These are phyloP conservation scores for Apocheima hispidaria DNA, from an alignment of 2,888 invertebrate species.

Conservation along the genomic window DNA sequence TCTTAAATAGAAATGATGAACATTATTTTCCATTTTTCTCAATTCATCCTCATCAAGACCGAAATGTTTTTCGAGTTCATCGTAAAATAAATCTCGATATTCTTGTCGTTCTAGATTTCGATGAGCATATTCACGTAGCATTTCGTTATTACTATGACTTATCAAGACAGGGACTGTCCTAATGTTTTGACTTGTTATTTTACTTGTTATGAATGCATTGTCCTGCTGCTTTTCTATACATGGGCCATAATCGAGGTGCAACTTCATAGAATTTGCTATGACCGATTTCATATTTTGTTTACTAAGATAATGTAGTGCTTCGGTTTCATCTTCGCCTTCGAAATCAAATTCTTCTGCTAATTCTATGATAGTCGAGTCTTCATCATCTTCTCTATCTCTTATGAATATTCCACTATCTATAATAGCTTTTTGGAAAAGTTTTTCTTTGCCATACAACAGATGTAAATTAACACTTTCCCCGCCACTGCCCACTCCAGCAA, in stretches of 20 bases:
- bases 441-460: slow-evolving; percentile 34
- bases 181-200: slow-evolving; percentile 13
- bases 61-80: slow-evolving; percentile 38
- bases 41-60: slow-evolving; percentile 37
- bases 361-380: slow-evolving; percentile 21
- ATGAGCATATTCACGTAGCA: slow-evolving; percentile 23
- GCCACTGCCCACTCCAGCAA: slow-evolving; percentile 48
- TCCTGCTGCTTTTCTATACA: slow-evolving; percentile 36
- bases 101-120: slow-evolving; percentile 21
- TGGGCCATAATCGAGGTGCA: slow-evolving; percentile 34
- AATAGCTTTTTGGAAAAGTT: slow-evolving; percentile 42
- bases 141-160: slow-evolving; percentile 34
- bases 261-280: slow-evolving; percentile 28
- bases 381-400: slow-evolving; percentile 21
- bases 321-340: slow-evolving; percentile 17
- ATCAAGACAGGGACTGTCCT: slow-evolving; percentile 34
- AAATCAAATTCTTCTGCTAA: slow-evolving; percentile 37
- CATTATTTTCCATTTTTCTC: slow-evolving; percentile 38
- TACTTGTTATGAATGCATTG: slow-evolving; percentile 25
- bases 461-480: slow-evolving; percentile 41
- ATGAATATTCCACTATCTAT: slow-evolving; percentile 37
- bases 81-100: slow-evolving; percentile 12
- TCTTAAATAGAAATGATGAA: slow-evolving; percentile 49
- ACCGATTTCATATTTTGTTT: slow-evolving; percentile 27
- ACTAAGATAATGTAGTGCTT: slow-evolving; percentile 36